A percentile compares a stretch with the other conserved stretches of the same genome.
These are phyloP conservation scores for Burhinus bistriatus DNA, from an alignment of 2,113 vertebrate genomes.

Conservation along the genomic window DNA sequence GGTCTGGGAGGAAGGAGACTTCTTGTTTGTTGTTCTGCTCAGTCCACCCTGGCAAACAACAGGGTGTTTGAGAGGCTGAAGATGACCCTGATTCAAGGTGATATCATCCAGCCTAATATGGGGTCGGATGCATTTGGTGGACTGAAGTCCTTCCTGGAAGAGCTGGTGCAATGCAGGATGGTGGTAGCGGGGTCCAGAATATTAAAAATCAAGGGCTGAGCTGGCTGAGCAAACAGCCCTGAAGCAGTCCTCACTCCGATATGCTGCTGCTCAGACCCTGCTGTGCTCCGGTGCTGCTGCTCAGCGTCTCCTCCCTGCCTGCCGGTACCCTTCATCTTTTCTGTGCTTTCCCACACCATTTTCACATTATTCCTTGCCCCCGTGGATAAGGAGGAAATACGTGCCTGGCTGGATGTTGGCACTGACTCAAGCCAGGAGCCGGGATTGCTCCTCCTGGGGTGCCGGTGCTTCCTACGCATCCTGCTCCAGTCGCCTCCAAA, in stretches of 20 bases:
- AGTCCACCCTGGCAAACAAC: background rate
- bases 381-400: background rate
- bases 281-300: background rate
- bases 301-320: background rate
- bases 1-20: background rate
- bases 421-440: background rate
- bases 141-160: background rate
- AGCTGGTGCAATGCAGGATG: background rate
- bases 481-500: background rate
- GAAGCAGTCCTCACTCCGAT: background rate
- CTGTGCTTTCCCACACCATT: background rate
- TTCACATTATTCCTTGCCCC: background rate
- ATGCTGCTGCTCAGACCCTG: background rate
- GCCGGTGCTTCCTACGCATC: background rate
- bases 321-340: accelerated
- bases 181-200: background rate
- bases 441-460: background rate
- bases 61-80: background rate
- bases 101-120: too few species aligned
- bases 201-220: background rate
- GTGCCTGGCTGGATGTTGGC: background rate
- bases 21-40: background rate
- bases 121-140: accelerated
- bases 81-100: background rate
- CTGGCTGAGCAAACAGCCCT: background rate